Conservation (phyloP, 2,888 invertebrate genomes). For the Chymomyza fuscimana region DNA sequence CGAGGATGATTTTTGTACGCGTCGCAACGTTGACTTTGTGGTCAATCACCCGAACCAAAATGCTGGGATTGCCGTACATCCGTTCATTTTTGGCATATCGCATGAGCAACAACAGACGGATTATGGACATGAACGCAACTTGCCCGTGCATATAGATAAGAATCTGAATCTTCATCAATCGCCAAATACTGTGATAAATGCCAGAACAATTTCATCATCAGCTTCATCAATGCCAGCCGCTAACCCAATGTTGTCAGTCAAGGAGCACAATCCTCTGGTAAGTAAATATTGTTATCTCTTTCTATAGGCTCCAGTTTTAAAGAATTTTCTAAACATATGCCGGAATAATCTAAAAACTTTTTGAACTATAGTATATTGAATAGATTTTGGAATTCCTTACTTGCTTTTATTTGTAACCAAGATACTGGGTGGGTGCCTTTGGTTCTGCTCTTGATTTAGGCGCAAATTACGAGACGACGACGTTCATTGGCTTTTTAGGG, state of each 20-base stretch:
- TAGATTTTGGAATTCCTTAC: background rate
- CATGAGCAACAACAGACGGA: slow-evolving; percentile 65
- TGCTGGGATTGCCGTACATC: background rate
- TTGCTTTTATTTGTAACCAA: background rate
- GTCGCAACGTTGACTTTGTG: slow-evolving; percentile 66
- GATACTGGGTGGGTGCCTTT: background rate
- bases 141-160: slow-evolving; percentile 11
- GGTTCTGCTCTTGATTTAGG: background rate
- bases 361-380: no score
- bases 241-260: slow-evolving; percentile 47
- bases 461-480: slow-evolving; percentile 15
- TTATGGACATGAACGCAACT: slow-evolving; percentile 33
- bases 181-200: slow-evolving; percentile 65
- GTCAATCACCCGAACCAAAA: slow-evolving; percentile 22
- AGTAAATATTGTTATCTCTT: slow-evolving; percentile 32
- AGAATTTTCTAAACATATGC: background rate
- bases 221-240: background rate
- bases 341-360: no score
- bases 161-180: slow-evolving; percentile 30
- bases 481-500: slow-evolving; percentile 25
- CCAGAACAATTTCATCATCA: slow-evolving; percentile 42
- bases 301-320: no score
- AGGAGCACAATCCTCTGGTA: slow-evolving; percentile 62
- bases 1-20: slow-evolving; percentile 77
- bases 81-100: slow-evolving; percentile 84